These are phyloP conservation scores for Luperina nickerlii DNA, from an alignment of 2,888 invertebrate genomes.

Conservation along the genomic window DNA sequence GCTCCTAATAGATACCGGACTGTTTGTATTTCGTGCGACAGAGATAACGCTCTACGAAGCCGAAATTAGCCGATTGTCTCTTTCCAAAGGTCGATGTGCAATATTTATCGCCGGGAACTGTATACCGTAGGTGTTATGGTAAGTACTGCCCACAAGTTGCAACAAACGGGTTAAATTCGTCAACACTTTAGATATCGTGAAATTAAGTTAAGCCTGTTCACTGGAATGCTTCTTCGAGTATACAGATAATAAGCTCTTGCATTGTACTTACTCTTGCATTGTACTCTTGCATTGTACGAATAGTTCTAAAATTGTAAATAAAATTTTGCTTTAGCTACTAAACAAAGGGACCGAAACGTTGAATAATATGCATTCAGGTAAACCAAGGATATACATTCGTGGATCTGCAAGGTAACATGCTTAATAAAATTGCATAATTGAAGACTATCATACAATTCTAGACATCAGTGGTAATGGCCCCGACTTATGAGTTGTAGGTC, in stretches of 20 bases:
- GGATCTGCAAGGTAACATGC: background rate
- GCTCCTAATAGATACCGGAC: too few relatives aligned
- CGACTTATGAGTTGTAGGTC: background rate
- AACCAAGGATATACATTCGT: background rate
- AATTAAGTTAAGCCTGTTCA: slow-evolving; percentile 14
- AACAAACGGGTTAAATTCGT: slow-evolving; percentile 36
- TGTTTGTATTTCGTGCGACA: too few relatives aligned
- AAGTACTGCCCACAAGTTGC: slow-evolving; percentile 31
- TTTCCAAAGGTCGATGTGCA: too few relatives aligned
- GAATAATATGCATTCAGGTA: background rate
- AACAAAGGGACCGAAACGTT: background rate
- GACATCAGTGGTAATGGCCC: background rate
- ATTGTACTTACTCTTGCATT: slow-evolving; percentile 3
- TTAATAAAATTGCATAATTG: background rate
- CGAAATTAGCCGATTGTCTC: too few relatives aligned
- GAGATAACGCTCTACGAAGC: too few relatives aligned
- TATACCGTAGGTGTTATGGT: slow-evolving; percentile 51
- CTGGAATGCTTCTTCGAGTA: slow-evolving; percentile 5
- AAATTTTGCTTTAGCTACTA: background rate
- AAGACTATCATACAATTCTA: background rate
- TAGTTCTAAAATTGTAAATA: background rate
- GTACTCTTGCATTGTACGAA: background rate
- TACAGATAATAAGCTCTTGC: background rate
- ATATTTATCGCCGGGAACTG: too few relatives aligned
- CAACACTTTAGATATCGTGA: slow-evolving; percentile 16